phyloP scores from a whole-genome alignment of 2,113 vertebrate species.

The Serinus canaria region DNA sequence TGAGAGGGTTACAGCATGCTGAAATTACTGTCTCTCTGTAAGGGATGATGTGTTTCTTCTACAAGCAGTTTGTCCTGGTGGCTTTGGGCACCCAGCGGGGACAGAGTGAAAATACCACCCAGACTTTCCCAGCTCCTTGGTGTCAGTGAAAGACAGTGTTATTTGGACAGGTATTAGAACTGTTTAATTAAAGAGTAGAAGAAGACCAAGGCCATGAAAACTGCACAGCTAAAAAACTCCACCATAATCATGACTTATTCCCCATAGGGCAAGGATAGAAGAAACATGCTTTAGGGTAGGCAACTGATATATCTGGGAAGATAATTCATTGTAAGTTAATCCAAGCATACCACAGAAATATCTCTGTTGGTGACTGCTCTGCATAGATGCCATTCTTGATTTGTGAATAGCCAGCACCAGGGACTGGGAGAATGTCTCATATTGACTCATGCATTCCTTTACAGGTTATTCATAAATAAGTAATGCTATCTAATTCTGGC shows the following conservation, averaged over 20 bases:
- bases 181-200: background rate
- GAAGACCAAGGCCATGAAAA: background rate
- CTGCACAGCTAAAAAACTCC: background rate
- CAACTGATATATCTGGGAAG: background rate
- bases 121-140: background rate
- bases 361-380: background rate
- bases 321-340: background rate
- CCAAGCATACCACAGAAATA: background rate
- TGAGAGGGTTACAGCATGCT: background rate
- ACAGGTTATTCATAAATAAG: slow-evolving; percentile 47
- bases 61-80: background rate
- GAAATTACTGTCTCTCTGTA: background rate
- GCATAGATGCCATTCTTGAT: background rate
- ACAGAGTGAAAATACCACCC: background rate
- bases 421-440: background rate
- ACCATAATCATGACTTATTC: background rate
- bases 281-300: background rate
- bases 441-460: slow-evolving; percentile 28
- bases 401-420: slow-evolving; percentile 9
- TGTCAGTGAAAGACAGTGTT: background rate
- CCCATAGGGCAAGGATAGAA: background rate
- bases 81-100: background rate
- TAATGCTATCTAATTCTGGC: background rate
- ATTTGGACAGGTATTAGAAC: background rate
- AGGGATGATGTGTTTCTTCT: background rate